Conservation (phyloP, 1,140 invertebrate species). For the Octopus bimaculoides region DNA sequence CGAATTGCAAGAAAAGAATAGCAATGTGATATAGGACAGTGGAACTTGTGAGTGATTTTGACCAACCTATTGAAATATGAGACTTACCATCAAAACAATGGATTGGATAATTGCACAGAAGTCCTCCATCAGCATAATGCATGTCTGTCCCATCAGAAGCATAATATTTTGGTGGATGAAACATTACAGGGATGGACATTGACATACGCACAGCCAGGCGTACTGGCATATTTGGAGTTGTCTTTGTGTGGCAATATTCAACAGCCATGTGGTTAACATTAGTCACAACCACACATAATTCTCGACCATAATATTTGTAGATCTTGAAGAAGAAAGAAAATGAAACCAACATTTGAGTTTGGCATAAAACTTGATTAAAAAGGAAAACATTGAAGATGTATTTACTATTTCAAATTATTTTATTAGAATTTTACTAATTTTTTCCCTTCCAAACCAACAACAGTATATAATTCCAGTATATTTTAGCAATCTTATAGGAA, state of each 20-base stretch:
- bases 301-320: constrained; percentile 27
- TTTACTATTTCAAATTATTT: too few species aligned
- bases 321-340: constrained; percentile 24
- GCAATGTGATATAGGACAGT: too few species aligned
- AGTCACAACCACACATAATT: constrained; percentile 45
- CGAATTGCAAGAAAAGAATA: too few species aligned
- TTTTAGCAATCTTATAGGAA: too few species aligned
- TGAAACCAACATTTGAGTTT: too few species aligned
- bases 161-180: not conserved
- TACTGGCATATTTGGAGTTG: constrained; percentile 46
- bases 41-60: too few species aligned
- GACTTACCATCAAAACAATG: constrained; percentile 36
- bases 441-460: too few species aligned
- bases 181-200: constrained; percentile 43
- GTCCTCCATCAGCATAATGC: constrained; percentile 29
- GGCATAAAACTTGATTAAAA: too few species aligned
- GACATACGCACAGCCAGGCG: constrained; percentile 45
- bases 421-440: too few species aligned
- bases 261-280: constrained; percentile 40
- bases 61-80: too few species aligned
- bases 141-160: not conserved
- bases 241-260: constrained; percentile 45
- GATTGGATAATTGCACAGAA: constrained; percentile 34
- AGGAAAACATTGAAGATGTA: too few species aligned
- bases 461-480: too few species aligned